These are phyloP conservation scores for Micrasema longulum DNA, from an alignment of 1,140 invertebrate species.

Conservation along the genomic window DNA sequence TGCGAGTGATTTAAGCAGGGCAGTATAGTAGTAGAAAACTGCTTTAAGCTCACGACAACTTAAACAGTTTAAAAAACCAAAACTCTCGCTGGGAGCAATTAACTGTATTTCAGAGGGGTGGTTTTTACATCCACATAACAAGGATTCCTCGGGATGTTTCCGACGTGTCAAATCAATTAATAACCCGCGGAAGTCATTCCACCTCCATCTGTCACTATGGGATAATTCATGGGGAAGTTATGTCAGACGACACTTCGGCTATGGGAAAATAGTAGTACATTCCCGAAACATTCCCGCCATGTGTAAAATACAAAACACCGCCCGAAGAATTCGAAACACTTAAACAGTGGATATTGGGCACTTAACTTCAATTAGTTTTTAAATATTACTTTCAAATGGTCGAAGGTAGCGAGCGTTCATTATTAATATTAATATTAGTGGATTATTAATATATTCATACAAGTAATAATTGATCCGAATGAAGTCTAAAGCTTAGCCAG, in stretches of 20 bases:
- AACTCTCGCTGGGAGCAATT: constrained; percentile 3
- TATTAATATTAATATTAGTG: no score
- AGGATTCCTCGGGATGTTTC: constrained; percentile 24
- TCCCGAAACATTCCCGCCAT: neutral
- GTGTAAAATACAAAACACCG: neutral
- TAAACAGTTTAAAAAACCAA: no score
- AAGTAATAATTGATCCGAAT: no score
- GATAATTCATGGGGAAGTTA: constrained; percentile 18
- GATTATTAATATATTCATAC: no score
- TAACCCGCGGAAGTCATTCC: constrained; percentile 36
- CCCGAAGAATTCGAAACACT: neutral
- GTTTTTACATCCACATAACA: constrained; percentile 10
- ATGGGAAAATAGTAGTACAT: constrained; percentile 26
- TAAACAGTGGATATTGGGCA: neutral
- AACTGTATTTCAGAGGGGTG: neutral
- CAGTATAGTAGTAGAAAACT: no score
- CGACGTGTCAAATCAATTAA: constrained; percentile 23
- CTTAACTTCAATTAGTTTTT: constrained; percentile 8
- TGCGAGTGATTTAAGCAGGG: no score
- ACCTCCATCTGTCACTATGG: constrained; percentile 36
- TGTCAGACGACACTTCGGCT: constrained; percentile 26
- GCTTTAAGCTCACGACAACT: no score
- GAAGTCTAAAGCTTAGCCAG: neutral
- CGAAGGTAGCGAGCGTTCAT: neutral
- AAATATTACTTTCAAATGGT: constrained; percentile 1